Conservation (phyloP, 2,888 invertebrate genomes). For the Nephrotoma appendiculata region DNA sequence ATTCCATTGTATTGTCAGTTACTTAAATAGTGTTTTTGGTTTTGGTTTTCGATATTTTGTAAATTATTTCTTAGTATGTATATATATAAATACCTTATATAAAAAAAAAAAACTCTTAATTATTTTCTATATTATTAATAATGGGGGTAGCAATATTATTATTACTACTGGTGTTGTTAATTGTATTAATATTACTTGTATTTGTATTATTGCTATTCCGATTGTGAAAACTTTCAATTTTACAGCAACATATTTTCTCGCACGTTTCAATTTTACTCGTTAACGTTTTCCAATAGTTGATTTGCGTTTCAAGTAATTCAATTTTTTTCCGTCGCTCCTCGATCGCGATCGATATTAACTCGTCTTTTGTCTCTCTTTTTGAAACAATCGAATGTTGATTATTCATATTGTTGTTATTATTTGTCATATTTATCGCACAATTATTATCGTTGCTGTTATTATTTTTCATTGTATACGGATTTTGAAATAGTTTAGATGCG, state of each 20-base stretch:
- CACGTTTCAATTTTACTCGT: constrained; percentile 25
- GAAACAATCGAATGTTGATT: background rate
- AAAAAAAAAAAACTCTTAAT: background rate
- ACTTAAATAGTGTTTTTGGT: background rate
- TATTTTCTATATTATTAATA: background rate
- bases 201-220: background rate
- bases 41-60: background rate
- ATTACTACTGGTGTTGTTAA: background rate
- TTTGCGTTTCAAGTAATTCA: constrained; percentile 29
- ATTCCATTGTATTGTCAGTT: background rate
- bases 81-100: background rate
- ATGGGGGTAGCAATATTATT: background rate
- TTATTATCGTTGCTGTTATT: background rate
- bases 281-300: constrained; percentile 30
- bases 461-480: background rate
- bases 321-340: constrained; percentile 30
- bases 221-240: constrained; percentile 2
- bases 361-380: background rate
- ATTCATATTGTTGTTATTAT: background rate
- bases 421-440: background rate
- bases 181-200: background rate
- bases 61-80: background rate
- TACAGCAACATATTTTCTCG: constrained; percentile 1
- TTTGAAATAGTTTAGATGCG: background rate
- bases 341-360: constrained; percentile 24